Evolutionary conservation across 2,113 vertebrate species (phyloP).

Genomic region (Plecotus auritus): DNA sequence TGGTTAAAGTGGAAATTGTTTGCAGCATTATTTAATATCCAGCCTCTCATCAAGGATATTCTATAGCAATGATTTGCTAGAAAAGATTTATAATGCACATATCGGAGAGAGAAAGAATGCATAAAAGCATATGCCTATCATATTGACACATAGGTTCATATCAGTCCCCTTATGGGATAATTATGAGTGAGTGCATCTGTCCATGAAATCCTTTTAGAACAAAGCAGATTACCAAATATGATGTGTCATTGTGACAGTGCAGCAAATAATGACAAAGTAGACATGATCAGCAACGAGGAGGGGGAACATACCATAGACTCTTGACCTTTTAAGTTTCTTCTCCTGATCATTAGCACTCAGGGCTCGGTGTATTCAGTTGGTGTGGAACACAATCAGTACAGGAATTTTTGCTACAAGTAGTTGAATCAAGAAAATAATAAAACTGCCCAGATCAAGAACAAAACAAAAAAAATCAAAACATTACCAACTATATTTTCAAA

Average conservation of each 20-base stretch:
- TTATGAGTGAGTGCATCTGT: neutral
- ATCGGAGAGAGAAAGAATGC: neutral
- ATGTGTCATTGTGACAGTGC: neutral
- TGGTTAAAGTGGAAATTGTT: slow-evolving; percentile 1
- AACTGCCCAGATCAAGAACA: neutral
- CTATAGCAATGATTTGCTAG: neutral
- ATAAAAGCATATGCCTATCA: neutral
- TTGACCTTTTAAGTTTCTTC: neutral
- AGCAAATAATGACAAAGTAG: neutral
- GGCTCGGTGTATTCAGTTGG: neutral
- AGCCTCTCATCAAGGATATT: neutral
- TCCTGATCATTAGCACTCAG: neutral
- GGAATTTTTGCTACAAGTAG: neutral
- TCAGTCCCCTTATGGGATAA: neutral
- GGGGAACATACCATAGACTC: too few relatives aligned
- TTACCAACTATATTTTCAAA: neutral
- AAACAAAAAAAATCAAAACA: neutral
- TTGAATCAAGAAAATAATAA: neutral
- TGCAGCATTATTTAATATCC: neutral
- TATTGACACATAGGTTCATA: neutral
- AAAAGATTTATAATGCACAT: neutral
- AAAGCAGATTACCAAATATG: neutral
- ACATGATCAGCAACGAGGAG: neutral
- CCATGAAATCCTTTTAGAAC: neutral
- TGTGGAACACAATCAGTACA: neutral